Evolutionary conservation across 2,113 vertebrate species (phyloP).

Genomic region (Cygnus buccinator): DNA sequence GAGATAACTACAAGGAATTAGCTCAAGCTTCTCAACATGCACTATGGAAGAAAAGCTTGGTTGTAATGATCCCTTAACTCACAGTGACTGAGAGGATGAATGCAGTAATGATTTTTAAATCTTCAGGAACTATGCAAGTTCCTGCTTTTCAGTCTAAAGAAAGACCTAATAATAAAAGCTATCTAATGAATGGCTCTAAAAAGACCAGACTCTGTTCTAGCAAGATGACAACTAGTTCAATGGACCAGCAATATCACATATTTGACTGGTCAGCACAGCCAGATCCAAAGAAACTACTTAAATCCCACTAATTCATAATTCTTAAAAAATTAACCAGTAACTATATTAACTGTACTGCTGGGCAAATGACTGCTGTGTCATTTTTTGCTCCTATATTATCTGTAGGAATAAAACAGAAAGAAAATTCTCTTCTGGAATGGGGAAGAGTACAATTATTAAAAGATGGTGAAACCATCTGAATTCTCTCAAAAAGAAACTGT

Average conservation of each 20-base stretch:
- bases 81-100: not conserved
- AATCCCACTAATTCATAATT: not conserved
- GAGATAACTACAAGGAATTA: conserved; percentile 15
- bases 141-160: not conserved
- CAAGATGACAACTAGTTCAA: not conserved
- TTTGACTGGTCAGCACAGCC: not conserved
- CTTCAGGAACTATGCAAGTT: not conserved
- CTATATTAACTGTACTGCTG: not conserved
- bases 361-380: not conserved
- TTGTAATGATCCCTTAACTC: not conserved
- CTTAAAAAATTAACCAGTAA: not conserved
- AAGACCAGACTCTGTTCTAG: not conserved
- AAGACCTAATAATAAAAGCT: not conserved
- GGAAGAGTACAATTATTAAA: not conserved
- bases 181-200: not conserved
- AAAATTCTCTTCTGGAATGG: not conserved
- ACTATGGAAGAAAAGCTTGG: not conserved
- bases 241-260: not conserved
- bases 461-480: not conserved
- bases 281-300: not conserved
- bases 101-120: not conserved
- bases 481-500: not conserved
- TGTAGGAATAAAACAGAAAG: not conserved
- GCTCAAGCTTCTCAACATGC: conserved; percentile 9
- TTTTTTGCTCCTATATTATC: not conserved